Evolutionary conservation across 2,888 invertebrate genomes (phyloP).

Genomic region (Myopa tessellatipennis): DNA sequence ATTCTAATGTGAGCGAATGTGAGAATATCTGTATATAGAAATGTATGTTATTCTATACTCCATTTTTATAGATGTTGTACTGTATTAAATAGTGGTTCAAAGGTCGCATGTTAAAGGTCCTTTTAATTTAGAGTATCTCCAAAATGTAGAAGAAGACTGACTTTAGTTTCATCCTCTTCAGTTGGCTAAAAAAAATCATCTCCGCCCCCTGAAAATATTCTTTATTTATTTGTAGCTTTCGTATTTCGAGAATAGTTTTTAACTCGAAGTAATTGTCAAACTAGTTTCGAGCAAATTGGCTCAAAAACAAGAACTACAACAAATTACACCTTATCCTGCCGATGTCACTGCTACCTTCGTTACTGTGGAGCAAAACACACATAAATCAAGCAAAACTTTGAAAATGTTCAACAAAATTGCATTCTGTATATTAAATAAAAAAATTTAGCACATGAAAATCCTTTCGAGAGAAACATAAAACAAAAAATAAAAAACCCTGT

Average conservation of each 20-base stretch:
- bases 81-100: background rate
- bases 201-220: too few relatives aligned
- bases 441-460: conserved; percentile 30
- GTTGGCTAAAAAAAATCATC: background rate
- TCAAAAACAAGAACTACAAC: background rate
- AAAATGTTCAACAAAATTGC: conserved; percentile 43
- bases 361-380: background rate
- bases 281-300: conserved; percentile 7
- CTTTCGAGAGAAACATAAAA: background rate
- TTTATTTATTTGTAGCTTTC: too few relatives aligned
- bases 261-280: conserved; percentile 10
- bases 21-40: too few relatives aligned
- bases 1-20: too few relatives aligned
- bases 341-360: background rate
- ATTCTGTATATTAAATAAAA: conserved; percentile 36
- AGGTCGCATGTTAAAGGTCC: background rate
- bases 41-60: too few relatives aligned
- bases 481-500: background rate
- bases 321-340: background rate
- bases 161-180: background rate
- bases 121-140: background rate
- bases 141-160: too few relatives aligned
- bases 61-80: too few relatives aligned
- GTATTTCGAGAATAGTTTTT: too few relatives aligned
- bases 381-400: conserved; percentile 31